phyloP scores from a whole-genome alignment of 2,797 vertebrate species.

The Acrocephalus scirpaceus region DNA sequence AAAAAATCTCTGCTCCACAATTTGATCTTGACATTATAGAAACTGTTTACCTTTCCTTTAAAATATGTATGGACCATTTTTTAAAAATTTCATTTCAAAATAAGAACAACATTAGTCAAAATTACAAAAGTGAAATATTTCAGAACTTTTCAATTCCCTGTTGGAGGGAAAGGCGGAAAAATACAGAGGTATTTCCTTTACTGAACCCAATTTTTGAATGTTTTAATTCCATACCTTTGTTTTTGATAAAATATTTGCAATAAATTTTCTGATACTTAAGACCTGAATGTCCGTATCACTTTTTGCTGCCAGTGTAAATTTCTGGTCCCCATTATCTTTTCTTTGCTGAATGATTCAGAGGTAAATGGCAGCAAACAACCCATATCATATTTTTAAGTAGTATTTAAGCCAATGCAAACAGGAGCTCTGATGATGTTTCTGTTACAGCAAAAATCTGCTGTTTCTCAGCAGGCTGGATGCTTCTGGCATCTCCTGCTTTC shows the following conservation, averaged over 20 bases:
- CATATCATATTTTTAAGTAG: neutral
- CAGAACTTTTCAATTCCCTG: neutral
- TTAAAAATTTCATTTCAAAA: fast-evolving
- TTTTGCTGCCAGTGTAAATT: neutral
- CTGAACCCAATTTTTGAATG: neutral
- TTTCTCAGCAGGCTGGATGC: neutral
- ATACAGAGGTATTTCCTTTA: neutral
- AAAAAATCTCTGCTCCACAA: neutral
- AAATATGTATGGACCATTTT: neutral
- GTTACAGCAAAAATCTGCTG: neutral
- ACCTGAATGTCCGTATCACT: neutral
- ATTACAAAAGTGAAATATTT: neutral
- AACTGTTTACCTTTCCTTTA: neutral
- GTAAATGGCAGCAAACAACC: neutral
- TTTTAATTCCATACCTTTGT: neutral
- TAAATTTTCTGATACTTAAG: neutral
- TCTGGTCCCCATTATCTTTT: neutral
- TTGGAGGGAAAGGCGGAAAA: neutral
- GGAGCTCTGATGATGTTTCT: neutral
- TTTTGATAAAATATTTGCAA: neutral
- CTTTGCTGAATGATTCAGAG: neutral
- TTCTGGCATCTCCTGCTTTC: neutral
- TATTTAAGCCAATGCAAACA: neutral
- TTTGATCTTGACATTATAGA: neutral
- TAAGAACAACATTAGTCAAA: neutral